Base-by-base conservation (phyloP, 2,888 invertebrate genomes). In the Lycophotia porphyrea region DNA sequence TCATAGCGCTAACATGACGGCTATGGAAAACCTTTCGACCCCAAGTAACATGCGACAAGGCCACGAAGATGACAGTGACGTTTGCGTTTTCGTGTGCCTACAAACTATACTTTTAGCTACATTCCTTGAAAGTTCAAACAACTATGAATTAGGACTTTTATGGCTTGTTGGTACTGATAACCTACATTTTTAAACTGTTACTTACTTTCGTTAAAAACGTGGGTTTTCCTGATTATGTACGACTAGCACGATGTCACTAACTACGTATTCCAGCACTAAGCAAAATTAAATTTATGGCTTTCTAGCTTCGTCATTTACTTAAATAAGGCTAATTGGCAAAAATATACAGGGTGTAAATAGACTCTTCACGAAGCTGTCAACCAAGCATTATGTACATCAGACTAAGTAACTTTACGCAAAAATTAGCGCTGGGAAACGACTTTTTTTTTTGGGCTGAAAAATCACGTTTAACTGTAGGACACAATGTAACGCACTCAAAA, bases 251-350 rank as follows among this genome's bases (percentile, higher is more conserved):
- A 44, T 13, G 24, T 39, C 27, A 36, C 34, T 44, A 44, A 76
- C 34, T 42, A 31, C 31, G 31, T 15, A 60, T 36, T 42, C 49
- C 5, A 66, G 67, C 66, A 66, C 39, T 66, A 42, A 42, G 52
- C 49, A 5, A 66, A 67, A 77, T 77, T 77, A 67, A 77, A 75
- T 39, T 39, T 39, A 52, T 24, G 11, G 42, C 27, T 18, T 42
- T 66, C 24, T n/a, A 13, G 24, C 27, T 13, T 34, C 49, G 27
- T 44, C 49, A 49, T 74, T 31, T 34, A 8, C 31, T n/a, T 39
- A 15, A 39, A 44, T 13, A n/a, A 15, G 34, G 21, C 31, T 44
- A 34, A 49, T 52, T 42, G 42, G 24, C 66, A 42, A 2, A 65
- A 74, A 27, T 49, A n/a, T n/a, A n/a, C n/a, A n/a, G n/a, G n/a